phyloP scores from a whole-genome alignment of 2,113 vertebrate genomes.

The Rhinopomastus cyanomelas region DNA sequence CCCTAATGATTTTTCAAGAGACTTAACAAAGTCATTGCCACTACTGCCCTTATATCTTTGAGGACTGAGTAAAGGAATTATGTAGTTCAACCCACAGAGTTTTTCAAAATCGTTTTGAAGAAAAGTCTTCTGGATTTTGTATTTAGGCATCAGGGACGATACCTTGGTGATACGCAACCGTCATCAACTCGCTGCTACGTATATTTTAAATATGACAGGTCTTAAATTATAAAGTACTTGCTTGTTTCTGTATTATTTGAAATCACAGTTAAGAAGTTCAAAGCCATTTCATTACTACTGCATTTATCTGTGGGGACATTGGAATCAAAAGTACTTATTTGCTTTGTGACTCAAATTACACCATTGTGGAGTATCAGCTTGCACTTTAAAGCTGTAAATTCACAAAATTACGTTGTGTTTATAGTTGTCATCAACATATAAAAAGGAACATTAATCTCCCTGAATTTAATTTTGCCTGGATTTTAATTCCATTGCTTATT shows the following conservation, averaged over 20 bases:
- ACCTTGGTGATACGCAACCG: not conserved
- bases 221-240: not conserved
- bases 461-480: constrained; percentile 67
- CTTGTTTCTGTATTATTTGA: not conserved
- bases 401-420: constrained; percentile 67
- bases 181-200: not conserved
- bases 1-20: not conserved
- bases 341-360: constrained; percentile 27
- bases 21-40: not conserved
- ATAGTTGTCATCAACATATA: constrained; percentile 68
- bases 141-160: not conserved
- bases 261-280: constrained; percentile 36
- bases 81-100: not conserved
- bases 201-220: not conserved
- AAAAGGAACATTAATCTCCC: constrained; percentile 67
- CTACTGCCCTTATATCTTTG: not conserved
- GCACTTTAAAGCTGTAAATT: constrained; percentile 68
- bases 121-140: not conserved
- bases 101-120: not conserved
- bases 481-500: constrained; percentile 71
- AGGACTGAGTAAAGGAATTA: not conserved
- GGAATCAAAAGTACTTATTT: constrained; percentile 55
- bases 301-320: constrained; percentile 27
- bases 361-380: constrained; percentile 49
- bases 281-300: constrained; percentile 25